Evolutionary conservation across 2,888 invertebrate species (phyloP).

Genomic region (Amiota minor): DNA sequence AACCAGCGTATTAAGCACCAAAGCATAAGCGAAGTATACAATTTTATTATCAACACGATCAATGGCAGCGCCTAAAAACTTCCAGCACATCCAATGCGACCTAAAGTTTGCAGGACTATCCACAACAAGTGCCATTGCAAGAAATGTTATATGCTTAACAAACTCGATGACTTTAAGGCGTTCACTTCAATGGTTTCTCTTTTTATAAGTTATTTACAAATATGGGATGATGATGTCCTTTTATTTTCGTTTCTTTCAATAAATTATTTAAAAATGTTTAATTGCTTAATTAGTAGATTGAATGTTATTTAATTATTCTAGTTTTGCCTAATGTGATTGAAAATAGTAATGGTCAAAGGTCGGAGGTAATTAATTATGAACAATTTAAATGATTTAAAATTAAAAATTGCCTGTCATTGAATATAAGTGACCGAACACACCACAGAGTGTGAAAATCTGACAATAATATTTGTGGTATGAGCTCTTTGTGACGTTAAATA

Average conservation of each 20-base stretch:
- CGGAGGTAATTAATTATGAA: too few species aligned
- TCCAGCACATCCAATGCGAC: constrained; percentile 54
- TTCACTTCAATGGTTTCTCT: background rate
- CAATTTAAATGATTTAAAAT: too few species aligned
- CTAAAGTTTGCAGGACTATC: constrained; percentile 41
- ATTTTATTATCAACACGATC: constrained; percentile 18
- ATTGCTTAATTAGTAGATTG: constrained; percentile 27
- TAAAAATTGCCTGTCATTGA: too few species aligned
- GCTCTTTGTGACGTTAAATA: too few species aligned
- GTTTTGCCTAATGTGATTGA: constrained; percentile 14
- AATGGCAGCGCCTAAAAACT: constrained; percentile 45
- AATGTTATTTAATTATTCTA: background rate
- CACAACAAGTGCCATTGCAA: background rate
- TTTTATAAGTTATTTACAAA: background rate
- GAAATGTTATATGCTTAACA: too few species aligned
- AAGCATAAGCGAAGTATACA: constrained; percentile 41
- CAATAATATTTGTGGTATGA: too few species aligned
- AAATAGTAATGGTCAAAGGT: too few species aligned
- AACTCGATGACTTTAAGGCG: background rate
- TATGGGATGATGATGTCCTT: too few species aligned
- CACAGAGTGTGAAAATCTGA: too few species aligned
- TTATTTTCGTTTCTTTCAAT: background rate
- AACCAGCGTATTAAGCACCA: constrained; percentile 41
- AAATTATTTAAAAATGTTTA: constrained; percentile 20
- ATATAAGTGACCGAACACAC: too few species aligned